Conservation (phyloP, 2,888 invertebrate genomes). For the Pseudococcus jackbeardsleyi region DNA sequence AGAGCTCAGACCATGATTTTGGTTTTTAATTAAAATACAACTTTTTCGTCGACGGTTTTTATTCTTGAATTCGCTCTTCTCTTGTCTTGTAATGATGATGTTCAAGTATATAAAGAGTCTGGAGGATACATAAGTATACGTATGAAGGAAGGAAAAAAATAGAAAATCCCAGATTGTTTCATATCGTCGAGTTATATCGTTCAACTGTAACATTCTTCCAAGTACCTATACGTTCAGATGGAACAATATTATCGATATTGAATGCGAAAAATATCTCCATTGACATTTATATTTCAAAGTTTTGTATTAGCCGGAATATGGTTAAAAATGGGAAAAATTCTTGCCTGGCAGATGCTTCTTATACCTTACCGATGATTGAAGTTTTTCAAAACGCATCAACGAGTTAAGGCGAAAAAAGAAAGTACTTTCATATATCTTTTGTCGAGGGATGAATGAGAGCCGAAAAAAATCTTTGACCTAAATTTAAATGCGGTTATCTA, state of each 20-base stretch:
- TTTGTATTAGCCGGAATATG: not conserved
- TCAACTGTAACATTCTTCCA: not conserved
- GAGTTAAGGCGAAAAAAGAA: not conserved
- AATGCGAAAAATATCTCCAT: conserved; percentile 8
- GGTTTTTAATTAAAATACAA: conserved; percentile 41
- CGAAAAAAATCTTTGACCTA: conserved; percentile 15
- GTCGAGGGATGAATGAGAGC: not conserved
- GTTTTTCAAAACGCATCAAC: not conserved
- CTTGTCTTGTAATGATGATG: not conserved
- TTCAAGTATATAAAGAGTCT: not conserved
- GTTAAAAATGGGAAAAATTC: conserved; percentile 16
- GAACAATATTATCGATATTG: conserved; percentile 17
- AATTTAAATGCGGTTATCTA: conserved; percentile 38
- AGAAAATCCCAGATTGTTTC: not conserved
- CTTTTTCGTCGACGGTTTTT: not conserved
- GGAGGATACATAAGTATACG: not conserved
- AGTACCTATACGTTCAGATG: not conserved
- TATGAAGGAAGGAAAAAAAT: not conserved
- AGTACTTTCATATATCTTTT: conserved; percentile 33
- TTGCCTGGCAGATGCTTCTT: not conserved
- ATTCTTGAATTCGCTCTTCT: not conserved
- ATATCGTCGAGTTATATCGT: not conserved
- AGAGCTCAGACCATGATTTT: not conserved
- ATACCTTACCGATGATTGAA: not conserved
- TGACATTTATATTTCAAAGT: not conserved